phyloP scores from a whole-genome alignment of 2,888 invertebrate species.

The Melinaea marsaeus region DNA sequence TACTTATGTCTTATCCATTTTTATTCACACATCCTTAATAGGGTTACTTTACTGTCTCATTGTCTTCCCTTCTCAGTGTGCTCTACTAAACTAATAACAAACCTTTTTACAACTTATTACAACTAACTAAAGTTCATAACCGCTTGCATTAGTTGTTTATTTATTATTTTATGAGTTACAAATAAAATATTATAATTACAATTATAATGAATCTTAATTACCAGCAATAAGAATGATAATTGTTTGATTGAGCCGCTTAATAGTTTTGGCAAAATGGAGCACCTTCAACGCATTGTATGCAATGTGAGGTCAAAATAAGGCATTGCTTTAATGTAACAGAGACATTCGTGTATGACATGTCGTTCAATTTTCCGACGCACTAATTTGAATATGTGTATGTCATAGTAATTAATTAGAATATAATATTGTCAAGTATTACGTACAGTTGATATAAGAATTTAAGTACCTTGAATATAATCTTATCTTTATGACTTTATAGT shows the following conservation, averaged over 20 bases:
- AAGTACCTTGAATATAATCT: too few relatives aligned
- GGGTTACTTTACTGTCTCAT: slow-evolving; percentile 24
- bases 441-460: not conserved
- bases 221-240: slow-evolving; percentile 10
- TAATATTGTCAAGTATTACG: not conserved
- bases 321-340: slow-evolving; percentile 28
- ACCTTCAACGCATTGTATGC: slow-evolving; percentile 33
- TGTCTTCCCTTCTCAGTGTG: slow-evolving; percentile 27
- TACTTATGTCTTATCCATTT: not conserved
- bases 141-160: not conserved
- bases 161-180: not conserved
- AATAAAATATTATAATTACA: not conserved
- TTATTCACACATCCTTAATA: slow-evolving; percentile 25
- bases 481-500: not conserved
- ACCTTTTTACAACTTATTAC: slow-evolving; percentile 7
- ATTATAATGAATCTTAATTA: slow-evolving; percentile 4
- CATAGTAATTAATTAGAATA: not conserved
- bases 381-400: slow-evolving; percentile 10
- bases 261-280: slow-evolving; percentile 23
- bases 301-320: slow-evolving; percentile 28
- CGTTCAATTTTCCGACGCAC: slow-evolving; percentile 20
- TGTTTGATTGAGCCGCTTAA: not conserved
- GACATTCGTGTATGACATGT: slow-evolving; percentile 27
- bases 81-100: slow-evolving; percentile 11
- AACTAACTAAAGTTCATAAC: slow-evolving; percentile 12